These are phyloP conservation scores for Chaetoderma sp. DNA, from an alignment of 2,888 invertebrate genomes.

Conservation along the genomic window DNA sequence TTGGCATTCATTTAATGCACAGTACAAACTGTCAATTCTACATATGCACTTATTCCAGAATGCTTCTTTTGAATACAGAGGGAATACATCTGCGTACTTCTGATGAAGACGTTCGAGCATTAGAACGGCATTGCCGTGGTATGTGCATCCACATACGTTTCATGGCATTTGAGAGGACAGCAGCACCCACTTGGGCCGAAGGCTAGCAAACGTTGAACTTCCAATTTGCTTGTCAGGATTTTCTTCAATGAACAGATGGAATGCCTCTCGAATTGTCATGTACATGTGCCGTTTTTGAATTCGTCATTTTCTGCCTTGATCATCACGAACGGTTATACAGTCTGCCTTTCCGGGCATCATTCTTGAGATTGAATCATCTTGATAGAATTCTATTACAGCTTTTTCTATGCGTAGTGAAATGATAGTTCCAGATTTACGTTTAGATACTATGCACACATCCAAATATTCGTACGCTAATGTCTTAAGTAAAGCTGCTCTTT, in stretches of 20 bases:
- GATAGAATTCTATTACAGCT: no score
- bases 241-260: background rate
- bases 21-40: no score
- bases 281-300: background rate
- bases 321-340: no score
- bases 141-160: constrained; percentile 5
- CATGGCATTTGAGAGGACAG: background rate
- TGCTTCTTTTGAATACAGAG: no score
- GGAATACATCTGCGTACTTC: background rate
- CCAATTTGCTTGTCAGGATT: background rate
- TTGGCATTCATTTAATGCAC: no score
- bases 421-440: no score
- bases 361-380: no score
- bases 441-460: no score
- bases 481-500: background rate
- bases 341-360: no score
- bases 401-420: no score
- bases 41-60: no score
- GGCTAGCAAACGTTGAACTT: background rate
- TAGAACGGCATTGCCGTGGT: background rate
- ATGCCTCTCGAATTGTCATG: background rate
- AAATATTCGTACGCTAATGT: background rate
- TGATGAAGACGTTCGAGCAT: background rate
- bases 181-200: background rate
- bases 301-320: no score